Percentiles rank a stretch among this genome's conserved stretches.
Conservation (phyloP, 2,888 invertebrate species). For the Steromphala cineraria region DNA sequence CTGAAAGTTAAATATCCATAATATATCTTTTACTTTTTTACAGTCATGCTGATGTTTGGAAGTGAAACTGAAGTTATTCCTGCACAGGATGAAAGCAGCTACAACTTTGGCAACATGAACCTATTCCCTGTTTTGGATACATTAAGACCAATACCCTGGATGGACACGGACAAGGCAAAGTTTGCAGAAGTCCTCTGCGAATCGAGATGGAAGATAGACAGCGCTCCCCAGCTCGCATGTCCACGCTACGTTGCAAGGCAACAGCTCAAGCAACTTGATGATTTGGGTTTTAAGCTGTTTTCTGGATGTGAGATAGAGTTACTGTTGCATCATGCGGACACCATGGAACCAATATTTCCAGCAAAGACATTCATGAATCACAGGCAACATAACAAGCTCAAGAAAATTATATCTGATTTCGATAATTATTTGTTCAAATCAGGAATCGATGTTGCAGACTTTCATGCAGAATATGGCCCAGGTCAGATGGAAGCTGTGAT, state of each 20-base stretch:
- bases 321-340: not conserved
- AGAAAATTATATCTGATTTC: not conserved
- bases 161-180: not conserved
- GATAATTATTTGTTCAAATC: not conserved
- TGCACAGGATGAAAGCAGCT: not conserved
- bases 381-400: not conserved
- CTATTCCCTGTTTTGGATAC: not conserved
- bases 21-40: not conserved
- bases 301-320: not conserved
- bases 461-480: constrained; percentile 10
- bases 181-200: not conserved
- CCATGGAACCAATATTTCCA: not conserved
- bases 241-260: not conserved
- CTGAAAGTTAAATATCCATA: no score
- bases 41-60: not conserved
- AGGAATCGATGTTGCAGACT: not conserved
- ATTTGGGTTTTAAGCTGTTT: not conserved
- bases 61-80: not conserved
- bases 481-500: constrained; percentile 16
- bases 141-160: not conserved
- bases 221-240: not conserved
- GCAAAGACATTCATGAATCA: not conserved
- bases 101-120: not conserved
- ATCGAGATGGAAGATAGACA: not conserved
- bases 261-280: not conserved